phyloP scores from a whole-genome alignment of 2,888 invertebrate genomes.

The Hofmannophila pseudospretella region DNA sequence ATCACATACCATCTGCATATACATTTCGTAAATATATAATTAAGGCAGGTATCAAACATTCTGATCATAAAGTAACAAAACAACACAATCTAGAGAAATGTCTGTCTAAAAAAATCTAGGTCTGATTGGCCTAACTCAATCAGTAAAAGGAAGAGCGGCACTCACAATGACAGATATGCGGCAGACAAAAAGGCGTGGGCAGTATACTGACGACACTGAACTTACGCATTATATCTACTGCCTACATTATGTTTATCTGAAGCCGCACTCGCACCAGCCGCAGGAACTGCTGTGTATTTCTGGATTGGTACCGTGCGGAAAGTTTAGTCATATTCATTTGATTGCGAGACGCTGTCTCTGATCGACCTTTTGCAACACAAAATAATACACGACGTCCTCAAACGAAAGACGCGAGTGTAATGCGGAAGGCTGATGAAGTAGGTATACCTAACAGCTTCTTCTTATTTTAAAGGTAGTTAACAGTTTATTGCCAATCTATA shows the following conservation, averaged over 20 bases:
- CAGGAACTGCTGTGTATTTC: constrained; percentile 58
- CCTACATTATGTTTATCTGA: constrained; percentile 11
- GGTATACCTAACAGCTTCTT: too few species aligned
- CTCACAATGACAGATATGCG: constrained; percentile 1
- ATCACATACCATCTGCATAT: too few species aligned
- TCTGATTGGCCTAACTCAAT: too few species aligned
- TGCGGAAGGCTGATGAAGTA: not conserved
- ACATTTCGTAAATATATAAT: too few species aligned
- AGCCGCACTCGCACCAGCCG: constrained; percentile 28
- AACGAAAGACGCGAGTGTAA: not conserved
- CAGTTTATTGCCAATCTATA: too few species aligned
- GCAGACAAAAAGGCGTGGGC: constrained; percentile 14
- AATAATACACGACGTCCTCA: constrained; percentile 28
- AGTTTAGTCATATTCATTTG: constrained; percentile 62
- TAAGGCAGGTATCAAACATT: too few species aligned
- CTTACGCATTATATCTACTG: constrained; percentile 25
- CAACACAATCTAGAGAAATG: too few species aligned
- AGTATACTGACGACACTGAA: constrained; percentile 32
- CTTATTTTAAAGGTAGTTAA: too few species aligned
- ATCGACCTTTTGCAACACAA: constrained; percentile 52
- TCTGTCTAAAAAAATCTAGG: too few species aligned
- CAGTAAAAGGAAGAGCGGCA: not conserved
- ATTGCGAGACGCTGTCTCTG: constrained; percentile 43
- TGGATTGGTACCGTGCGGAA: constrained; percentile 76
- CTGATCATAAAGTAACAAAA: too few species aligned